phyloP scores from a whole-genome alignment of 2,888 invertebrate species.

The Loripinus fragilis region DNA sequence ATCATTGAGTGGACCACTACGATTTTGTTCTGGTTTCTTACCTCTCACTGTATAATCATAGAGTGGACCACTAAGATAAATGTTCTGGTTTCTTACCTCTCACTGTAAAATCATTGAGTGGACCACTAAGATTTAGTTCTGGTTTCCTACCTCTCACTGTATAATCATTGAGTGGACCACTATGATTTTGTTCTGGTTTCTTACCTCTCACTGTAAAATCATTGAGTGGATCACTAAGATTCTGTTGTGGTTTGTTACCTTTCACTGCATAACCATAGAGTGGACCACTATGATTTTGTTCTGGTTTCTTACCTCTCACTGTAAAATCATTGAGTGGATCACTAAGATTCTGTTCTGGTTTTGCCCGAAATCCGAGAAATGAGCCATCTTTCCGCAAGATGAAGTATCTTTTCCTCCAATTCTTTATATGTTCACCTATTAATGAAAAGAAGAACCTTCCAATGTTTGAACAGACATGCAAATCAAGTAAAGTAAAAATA shows the following conservation, averaged over 20 bases:
- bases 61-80: too few relatives aligned
- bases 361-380: slow-evolving; percentile 96
- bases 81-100: too few relatives aligned
- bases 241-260: slow-evolving; percentile 92
- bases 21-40: too few relatives aligned
- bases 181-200: too few relatives aligned
- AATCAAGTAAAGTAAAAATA: too few relatives aligned
- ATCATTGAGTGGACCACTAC: too few relatives aligned
- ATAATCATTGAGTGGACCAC: too few relatives aligned
- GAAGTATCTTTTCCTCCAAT: slow-evolving; percentile 99
- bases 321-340: slow-evolving; percentile 99
- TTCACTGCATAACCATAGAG: slow-evolving; percentile 99
- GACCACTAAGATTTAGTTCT: too few relatives aligned
- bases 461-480: too few relatives aligned
- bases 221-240: slow-evolving; percentile 92
- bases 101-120: too few relatives aligned
- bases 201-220: slow-evolving; percentile 97
- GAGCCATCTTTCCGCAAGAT: slow-evolving; percentile 97
- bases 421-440: slow-evolving; percentile 98
- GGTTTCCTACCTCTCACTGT: too few relatives aligned
- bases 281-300: slow-evolving; percentile 90
- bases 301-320: slow-evolving; percentile 91
- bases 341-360: slow-evolving; percentile 90
- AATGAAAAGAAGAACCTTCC: slow-evolving; percentile 48
- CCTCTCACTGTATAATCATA: too few relatives aligned